Evolutionary conservation across 2,113 vertebrate genomes (phyloP).

Genomic region (Oryzias curvinotus): DNA sequence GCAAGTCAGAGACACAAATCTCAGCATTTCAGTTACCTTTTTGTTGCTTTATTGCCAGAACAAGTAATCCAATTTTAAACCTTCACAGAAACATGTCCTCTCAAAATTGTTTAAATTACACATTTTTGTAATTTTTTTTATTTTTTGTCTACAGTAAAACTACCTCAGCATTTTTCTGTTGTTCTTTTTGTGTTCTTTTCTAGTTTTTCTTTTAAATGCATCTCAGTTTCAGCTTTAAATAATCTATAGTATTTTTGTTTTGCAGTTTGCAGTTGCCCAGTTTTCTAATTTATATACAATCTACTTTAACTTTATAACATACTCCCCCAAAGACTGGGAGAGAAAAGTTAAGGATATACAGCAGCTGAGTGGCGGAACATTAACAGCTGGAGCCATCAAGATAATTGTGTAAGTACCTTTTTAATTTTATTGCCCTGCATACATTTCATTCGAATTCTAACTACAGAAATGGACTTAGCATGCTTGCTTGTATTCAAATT

Average conservation of each 20-base stretch:
- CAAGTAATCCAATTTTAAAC: too few relatives aligned
- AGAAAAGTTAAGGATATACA: rapidly evolving
- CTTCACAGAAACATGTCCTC: too few relatives aligned
- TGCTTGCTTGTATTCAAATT: neutral
- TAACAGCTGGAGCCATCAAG: slow-evolving; percentile 50
- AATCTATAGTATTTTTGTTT: neutral
- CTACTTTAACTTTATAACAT: slow-evolving; percentile 46
- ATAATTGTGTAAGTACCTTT: slow-evolving; percentile 61
- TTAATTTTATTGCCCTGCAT: neutral
- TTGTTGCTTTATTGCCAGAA: too few relatives aligned
- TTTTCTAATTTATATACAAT: rapidly evolving
- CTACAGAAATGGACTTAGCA: neutral
- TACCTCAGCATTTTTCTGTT: neutral
- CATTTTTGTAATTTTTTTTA: too few relatives aligned
- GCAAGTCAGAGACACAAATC: slow-evolving; percentile 28
- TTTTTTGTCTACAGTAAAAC: too few relatives aligned
- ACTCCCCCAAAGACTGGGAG: slow-evolving; percentile 10
- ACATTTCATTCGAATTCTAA: neutral
- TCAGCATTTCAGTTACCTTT: neutral
- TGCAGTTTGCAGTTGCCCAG: slow-evolving; percentile 74
- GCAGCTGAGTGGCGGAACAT: rapidly evolving
- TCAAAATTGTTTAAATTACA: too few relatives aligned
- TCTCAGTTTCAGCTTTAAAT: neutral
- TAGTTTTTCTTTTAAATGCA: neutral
- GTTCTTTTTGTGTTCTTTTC: neutral